phyloP scores from a whole-genome alignment of 2,888 invertebrate species.

The Nebria salina region DNA sequence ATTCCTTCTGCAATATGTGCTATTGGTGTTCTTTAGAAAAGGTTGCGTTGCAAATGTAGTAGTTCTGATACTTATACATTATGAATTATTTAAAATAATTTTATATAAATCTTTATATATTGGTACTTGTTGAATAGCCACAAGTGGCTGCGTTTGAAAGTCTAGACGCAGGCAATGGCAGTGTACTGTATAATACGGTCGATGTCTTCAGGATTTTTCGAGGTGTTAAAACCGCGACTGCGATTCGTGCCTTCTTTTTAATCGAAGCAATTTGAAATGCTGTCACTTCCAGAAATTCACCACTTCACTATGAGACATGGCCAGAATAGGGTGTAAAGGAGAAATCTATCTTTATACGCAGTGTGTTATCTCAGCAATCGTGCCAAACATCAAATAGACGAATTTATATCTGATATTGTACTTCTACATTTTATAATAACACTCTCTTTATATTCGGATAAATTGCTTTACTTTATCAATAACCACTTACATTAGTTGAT shows the following conservation, averaged over 20 bases:
- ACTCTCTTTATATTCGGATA: not conserved
- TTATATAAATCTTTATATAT: slow-evolving; percentile 3
- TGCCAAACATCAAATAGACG: slow-evolving; percentile 7
- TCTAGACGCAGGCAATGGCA: slow-evolving; percentile 7
- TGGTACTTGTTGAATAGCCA: slow-evolving; percentile 15
- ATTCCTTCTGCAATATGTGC: too few species aligned
- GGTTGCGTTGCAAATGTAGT: too few species aligned
- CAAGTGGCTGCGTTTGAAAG: slow-evolving; percentile 29
- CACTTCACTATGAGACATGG: not conserved
- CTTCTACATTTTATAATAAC: not conserved
- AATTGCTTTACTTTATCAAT: too few species aligned
- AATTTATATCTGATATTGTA: not conserved
- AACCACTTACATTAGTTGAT: too few species aligned
- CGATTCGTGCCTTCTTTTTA: slow-evolving; percentile 29
- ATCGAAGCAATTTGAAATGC: slow-evolving; percentile 45
- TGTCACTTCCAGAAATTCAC: slow-evolving; percentile 36
- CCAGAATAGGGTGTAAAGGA: slow-evolving; percentile 1
- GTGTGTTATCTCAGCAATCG: slow-evolving; percentile 10
- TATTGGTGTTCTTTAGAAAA: too few species aligned
- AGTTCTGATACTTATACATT: too few species aligned
- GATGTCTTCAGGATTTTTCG: slow-evolving; percentile 30
- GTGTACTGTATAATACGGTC: slow-evolving; percentile 12
- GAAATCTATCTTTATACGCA: not conserved
- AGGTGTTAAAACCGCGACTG: slow-evolving; percentile 30
- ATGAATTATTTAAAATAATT: not conserved